Percentiles rank a stretch among this genome's conserved stretches.
phyloP scores from a whole-genome alignment of 2,888 invertebrate genomes.

The Euplexia lucipara region DNA sequence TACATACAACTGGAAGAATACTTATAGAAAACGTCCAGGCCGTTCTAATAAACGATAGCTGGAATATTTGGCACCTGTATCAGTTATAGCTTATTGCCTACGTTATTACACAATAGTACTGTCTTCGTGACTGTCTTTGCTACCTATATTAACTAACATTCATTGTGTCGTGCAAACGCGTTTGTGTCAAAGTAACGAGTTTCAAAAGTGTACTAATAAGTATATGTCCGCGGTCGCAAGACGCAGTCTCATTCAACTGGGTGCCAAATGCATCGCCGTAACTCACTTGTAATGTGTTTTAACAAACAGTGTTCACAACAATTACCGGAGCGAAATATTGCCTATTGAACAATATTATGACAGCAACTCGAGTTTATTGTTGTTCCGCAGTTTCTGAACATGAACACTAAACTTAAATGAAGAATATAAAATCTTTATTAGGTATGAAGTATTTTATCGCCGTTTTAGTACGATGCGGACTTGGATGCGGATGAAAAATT shows the following conservation, averaged over 20 bases:
- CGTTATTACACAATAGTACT: not conserved
- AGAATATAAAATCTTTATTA: slow-evolving; percentile 28
- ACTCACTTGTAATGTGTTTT: slow-evolving; percentile 77
- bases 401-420: slow-evolving; percentile 23
- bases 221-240: slow-evolving; percentile 63
- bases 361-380: slow-evolving; percentile 42
- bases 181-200: slow-evolving; percentile 40
- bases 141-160: slow-evolving; percentile 1
- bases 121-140: slow-evolving; percentile 11
- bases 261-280: slow-evolving; percentile 81
- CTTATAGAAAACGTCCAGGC: not conserved
- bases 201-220: slow-evolving; percentile 57
- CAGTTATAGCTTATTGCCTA: not conserved
- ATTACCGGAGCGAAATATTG: slow-evolving; percentile 69
- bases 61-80: not conserved
- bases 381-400: slow-evolving; percentile 28
- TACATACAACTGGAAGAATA: too few relatives aligned
- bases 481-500: slow-evolving; percentile 18
- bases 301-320: slow-evolving; percentile 67
- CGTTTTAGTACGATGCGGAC: slow-evolving; percentile 25
- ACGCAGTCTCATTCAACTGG: slow-evolving; percentile 68
- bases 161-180: slow-evolving; percentile 11
- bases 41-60: not conserved
- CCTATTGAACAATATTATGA: slow-evolving; percentile 64
- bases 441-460: slow-evolving; percentile 7